phyloP scores from a whole-genome alignment of 2,888 invertebrate species.

The Tenthredo distinguenda region DNA sequence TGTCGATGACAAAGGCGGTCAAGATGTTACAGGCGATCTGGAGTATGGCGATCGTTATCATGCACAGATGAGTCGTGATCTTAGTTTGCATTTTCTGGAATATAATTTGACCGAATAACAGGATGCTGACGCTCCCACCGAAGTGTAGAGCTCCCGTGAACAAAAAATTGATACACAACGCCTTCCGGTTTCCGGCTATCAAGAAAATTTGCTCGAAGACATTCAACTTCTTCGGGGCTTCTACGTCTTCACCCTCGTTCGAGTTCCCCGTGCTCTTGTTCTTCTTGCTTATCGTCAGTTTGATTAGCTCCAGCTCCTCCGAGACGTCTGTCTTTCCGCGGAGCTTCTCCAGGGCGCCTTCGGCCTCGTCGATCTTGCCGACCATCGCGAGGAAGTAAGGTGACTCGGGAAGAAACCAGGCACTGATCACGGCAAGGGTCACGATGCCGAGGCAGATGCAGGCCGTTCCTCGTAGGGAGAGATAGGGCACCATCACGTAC shows the following conservation, averaged over 20 bases:
- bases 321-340: conserved; percentile 79
- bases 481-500: conserved; percentile 66
- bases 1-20: conserved; percentile 74
- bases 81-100: conserved; percentile 69
- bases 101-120: conserved; percentile 76
- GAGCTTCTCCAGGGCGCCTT: conserved; percentile 76
- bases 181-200: conserved; percentile 70
- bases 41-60: conserved; percentile 64
- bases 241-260: background rate
- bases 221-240: background rate
- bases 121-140: conserved; percentile 70
- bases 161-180: conserved; percentile 75
- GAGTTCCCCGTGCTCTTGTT: no score
- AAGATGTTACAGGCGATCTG: conserved; percentile 70
- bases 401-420: conserved; percentile 79
- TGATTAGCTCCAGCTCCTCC: conserved; percentile 76
- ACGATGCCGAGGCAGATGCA: conserved; percentile 71
- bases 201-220: conserved; percentile 65
- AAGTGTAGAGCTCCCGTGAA: conserved; percentile 79
- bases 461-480: conserved; percentile 64
- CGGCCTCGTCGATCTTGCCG: conserved; percentile 75
- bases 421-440: conserved; percentile 69
- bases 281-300: conserved; percentile 44
- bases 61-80: conserved; percentile 58
- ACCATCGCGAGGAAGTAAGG: conserved; percentile 75